A percentile compares a stretch with the other conserved stretches of the same genome.
These are phyloP conservation scores for Arge pagana DNA, from an alignment of 2,888 invertebrate species.

Conservation along the genomic window DNA sequence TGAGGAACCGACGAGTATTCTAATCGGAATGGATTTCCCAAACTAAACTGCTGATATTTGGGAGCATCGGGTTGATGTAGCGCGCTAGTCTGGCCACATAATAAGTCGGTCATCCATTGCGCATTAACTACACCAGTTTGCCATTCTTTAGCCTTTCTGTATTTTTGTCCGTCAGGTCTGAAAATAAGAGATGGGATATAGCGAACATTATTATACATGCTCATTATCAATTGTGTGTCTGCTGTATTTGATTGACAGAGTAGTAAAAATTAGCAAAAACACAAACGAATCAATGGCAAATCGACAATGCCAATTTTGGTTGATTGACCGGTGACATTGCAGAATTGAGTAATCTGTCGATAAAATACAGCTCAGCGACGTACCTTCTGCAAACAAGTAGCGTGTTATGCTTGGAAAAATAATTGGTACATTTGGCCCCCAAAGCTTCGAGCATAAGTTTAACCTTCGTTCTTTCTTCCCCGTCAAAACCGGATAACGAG, in stretches of 20 bases:
- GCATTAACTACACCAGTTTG: slow-evolving; percentile 89
- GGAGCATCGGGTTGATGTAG: slow-evolving; percentile 79
- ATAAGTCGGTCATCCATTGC: slow-evolving; percentile 90
- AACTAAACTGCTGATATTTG: slow-evolving; percentile 86
- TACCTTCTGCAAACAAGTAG: slow-evolving; percentile 71
- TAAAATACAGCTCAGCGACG: slow-evolving; percentile 12
- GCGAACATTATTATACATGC: too few relatives aligned
- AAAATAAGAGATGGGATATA: too few relatives aligned
- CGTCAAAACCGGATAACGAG: slow-evolving; percentile 86
- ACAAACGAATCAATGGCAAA: too few relatives aligned
- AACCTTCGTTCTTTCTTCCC: slow-evolving; percentile 80
- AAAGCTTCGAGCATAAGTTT: slow-evolving; percentile 83
- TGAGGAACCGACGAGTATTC: slow-evolving; percentile 86
- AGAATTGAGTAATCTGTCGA: too few relatives aligned
- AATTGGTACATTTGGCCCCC: slow-evolving; percentile 82
- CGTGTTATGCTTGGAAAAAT: slow-evolving; percentile 80
- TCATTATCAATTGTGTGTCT: too few relatives aligned
- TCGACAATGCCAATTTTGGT: too few relatives aligned
- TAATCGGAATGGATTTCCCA: slow-evolving; percentile 80
- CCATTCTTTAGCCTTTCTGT: slow-evolving; percentile 89
- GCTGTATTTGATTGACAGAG: too few relatives aligned
- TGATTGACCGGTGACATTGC: too few relatives aligned
- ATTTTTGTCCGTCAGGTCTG: slow-evolving; percentile 87
- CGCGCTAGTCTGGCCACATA: slow-evolving; percentile 85
- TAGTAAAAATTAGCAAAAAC: too few relatives aligned